A percentile compares a stretch with the other conserved stretches of the same genome.
Evolutionary conservation across 1,140 invertebrate species (phyloP).

Genomic region (Archegozetes longisetosus): DNA sequence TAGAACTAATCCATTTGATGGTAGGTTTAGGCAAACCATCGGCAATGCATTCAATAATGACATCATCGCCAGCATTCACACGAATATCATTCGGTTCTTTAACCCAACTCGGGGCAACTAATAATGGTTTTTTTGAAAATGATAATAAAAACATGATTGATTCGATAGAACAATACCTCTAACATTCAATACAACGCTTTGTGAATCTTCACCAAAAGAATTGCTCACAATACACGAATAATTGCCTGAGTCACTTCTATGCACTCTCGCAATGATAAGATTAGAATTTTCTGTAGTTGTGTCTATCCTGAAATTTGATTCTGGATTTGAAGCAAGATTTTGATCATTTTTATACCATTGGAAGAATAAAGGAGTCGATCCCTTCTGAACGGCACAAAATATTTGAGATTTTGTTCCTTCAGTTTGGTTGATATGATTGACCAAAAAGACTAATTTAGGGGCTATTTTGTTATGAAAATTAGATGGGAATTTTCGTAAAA

Average conservation of each 20-base stretch:
- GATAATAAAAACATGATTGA: background rate
- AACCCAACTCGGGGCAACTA: constrained; percentile 19
- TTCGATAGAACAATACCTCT: background rate
- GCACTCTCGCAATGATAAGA: constrained; percentile 29
- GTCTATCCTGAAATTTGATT: background rate
- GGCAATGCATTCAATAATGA: constrained; percentile 15
- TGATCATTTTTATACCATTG: constrained; percentile 12
- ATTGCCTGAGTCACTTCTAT: constrained; percentile 50
- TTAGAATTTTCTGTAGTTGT: constrained; percentile 9
- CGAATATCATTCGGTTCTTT: constrained; percentile 15
- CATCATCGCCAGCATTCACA: constrained; percentile 7
- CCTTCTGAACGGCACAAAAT: background rate
- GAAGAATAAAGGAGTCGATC: constrained; percentile 5
- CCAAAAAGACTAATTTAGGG: constrained; percentile 1
- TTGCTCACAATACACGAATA: constrained; percentile 83
- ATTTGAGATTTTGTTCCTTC: constrained; percentile 6
- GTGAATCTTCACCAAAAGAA: constrained; percentile 73
- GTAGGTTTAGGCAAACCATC: constrained; percentile 19
- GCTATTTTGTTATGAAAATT: background rate
- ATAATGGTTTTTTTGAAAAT: background rate
- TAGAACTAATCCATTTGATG: constrained; percentile 17
- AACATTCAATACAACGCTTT: constrained; percentile 56
- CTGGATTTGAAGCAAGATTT: background rate
- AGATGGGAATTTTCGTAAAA: background rate
- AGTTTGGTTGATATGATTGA: constrained; percentile 1